Base-by-base conservation (phyloP, 2,888 invertebrate species). In the Hemithea aestivaria region DNA sequence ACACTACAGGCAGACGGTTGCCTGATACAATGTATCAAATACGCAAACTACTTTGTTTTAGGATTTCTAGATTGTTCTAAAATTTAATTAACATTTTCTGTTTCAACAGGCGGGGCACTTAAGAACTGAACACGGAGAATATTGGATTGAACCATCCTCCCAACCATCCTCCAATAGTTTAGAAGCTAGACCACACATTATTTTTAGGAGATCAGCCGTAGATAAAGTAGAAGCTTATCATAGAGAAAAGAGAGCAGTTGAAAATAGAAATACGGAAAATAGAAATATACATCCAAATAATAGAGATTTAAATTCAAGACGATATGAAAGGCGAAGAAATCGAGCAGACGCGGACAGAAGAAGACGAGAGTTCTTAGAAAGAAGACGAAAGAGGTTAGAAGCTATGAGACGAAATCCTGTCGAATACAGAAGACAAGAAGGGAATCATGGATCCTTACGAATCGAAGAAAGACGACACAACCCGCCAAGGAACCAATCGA, bases 141-240 rank as follows among this genome's bases (percentile, higher is more conserved):
- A 90, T 73, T 93, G 90, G 81, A 90, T 93, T 48, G 93, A 93
- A 72, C 93, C 93, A 22, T 89, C 90, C 20, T 89, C 90, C 58
- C 87, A 90, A 70, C 74, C 85, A 47, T 53, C 73, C 33, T 59
- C 61, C 45, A 75, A 73, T 54, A 66, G 48, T 40, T 73, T 61
- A 26, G 62, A 70, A 46, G 73, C 72, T 34, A 91, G 92, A 70
- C 89, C 91, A 39, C 93, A 93, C 65, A 87, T 93, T 27, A 87
- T 93, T 40, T 93, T 90, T 60, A 91, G 90, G 70, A 84, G 92
- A 66, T 90, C 92, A 27, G 90, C 91, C 7, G 89, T 91, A n/a
- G 77, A 82, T 46, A 82, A 84, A 68, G 66, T 79, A 23, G 57
- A 73, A 52, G 79, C 83, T 25, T 73, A 69, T 56, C 73, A 82